Percentiles rank a stretch among this genome's conserved stretches.
These are phyloP conservation scores for Noctua janthe DNA, from an alignment of 2,888 invertebrate species.

Conservation along the genomic window DNA sequence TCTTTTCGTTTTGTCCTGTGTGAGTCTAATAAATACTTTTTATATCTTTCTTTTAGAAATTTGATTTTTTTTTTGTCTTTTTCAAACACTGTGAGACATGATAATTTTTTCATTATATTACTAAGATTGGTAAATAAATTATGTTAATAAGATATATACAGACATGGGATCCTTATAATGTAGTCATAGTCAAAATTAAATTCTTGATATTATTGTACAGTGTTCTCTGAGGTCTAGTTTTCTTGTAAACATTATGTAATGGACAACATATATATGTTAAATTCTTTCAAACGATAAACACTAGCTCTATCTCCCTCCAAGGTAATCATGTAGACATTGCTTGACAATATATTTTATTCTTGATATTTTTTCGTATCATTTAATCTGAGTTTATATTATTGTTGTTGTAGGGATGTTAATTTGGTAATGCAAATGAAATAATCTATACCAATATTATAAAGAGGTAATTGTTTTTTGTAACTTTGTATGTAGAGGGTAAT, in stretches of 20 bases:
- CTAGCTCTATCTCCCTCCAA: no score
- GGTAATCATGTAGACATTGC: neutral
- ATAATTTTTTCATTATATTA: neutral
- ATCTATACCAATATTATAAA: neutral
- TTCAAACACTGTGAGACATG: rapidly evolving
- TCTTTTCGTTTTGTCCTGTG: no score
- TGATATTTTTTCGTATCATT: no score
- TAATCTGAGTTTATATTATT: neutral
- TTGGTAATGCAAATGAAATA: neutral
- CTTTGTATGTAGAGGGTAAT: no score
- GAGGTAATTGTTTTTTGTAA: no score
- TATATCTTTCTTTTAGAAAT: neutral
- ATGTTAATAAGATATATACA: neutral
- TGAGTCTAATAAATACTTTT: no score
- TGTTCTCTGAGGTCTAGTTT: neutral
- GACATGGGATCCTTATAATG: neutral
- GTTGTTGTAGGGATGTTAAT: neutral
- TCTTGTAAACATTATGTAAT: neutral
- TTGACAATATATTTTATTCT: neutral
- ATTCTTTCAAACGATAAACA: neutral
- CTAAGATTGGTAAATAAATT: neutral
- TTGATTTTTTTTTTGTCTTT: neutral
- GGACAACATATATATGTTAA: neutral
- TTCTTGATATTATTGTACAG: neutral
- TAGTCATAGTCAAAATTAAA: neutral